Base-by-base conservation (phyloP, 2,797 vertebrate species). In the Cirrhinus mrigala region DNA sequence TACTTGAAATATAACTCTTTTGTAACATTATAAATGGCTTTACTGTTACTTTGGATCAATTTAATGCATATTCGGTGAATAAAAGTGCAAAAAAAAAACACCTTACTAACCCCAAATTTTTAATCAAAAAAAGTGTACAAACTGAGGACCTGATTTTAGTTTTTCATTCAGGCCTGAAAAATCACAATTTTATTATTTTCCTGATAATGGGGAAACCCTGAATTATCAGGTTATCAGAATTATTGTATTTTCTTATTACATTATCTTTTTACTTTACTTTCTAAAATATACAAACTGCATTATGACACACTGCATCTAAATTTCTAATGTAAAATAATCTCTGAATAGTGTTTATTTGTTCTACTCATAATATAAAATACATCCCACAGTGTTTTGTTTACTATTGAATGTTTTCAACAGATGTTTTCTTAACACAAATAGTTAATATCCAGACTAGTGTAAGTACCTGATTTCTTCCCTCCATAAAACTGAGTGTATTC, bases 401-500 rank as follows among this genome's bases (percentile, higher is more conserved):
- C 48, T 7, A 27, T 33, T 6, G 1, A 52, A 18, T 20, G 14
- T 8, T 15, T 62, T 62, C 2, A 62, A 52, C 27, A 33, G 27
- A 33, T 22, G 1, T 52, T 54, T 54, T 37, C 18, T 54, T 33
- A 75, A 7, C 22, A 50, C 15, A 29, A 74, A 20, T n/a, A 33
- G 27, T 9, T 18, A 4, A 18, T 33, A 27, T 22, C 8, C 0
- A 18, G 24, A 11, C 18, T 6, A 29, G 1, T 4, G 1, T 1
- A 74, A 27, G n/a, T 80, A 97, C 98, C 98, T 90, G 96, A 74
- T 91, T 95, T 96, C 92, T 98, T 98, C 69, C 98, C 98, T 79
- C 98, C 97, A 83, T 99, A 99, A 87, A 98, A 99, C 89, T 98
- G 91, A 0, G 98, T 99, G 88, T 99, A 98, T 86, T 99, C 98